Percentiles rank a stretch among this genome's conserved stretches.
Evolutionary conservation across 2,113 vertebrate genomes (phyloP).

Genomic region (Chunga burmeisteri): DNA sequence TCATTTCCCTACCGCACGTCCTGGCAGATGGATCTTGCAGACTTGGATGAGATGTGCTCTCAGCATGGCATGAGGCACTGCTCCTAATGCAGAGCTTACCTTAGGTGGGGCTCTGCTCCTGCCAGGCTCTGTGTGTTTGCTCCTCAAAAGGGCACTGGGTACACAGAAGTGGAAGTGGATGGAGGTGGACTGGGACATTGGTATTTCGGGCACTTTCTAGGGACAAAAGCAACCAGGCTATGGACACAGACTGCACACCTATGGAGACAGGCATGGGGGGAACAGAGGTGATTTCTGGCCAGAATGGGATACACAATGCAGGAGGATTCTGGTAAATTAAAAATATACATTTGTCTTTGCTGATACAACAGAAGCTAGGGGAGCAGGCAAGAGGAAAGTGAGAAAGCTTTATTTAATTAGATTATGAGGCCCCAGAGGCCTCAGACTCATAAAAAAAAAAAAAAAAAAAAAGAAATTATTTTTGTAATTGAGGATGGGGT

Average conservation of each 20-base stretch:
- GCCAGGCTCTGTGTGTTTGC: not conserved
- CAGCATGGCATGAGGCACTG: accelerated
- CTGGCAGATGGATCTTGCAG: not conserved
- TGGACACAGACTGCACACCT: not conserved
- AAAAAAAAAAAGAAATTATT: slow-evolving; percentile 4
- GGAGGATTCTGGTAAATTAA: slow-evolving; percentile 37
- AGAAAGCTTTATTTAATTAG: slow-evolving; percentile 62
- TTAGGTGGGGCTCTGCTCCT: not conserved
- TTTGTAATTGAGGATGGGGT: slow-evolving; percentile 57
- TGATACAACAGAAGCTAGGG: slow-evolving; percentile 11
- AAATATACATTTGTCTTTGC: slow-evolving; percentile 41
- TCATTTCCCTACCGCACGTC: accelerated
- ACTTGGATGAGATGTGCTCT: not conserved
- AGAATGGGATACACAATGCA: not conserved
- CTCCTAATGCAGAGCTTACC: accelerated
- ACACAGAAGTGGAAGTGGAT: not conserved
- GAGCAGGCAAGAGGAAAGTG: slow-evolving; percentile 20
- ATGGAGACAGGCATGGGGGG: not conserved
- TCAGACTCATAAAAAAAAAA: slow-evolving; percentile 21
- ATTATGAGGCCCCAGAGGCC: slow-evolving; percentile 58
- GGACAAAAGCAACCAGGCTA: not conserved
- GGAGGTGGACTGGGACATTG: not conserved
- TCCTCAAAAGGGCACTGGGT: not conserved
- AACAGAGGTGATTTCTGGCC: not conserved
- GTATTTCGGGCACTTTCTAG: not conserved